phyloP scores from a whole-genome alignment of 2,888 invertebrate species.

The Ichneumoninae sp. region DNA sequence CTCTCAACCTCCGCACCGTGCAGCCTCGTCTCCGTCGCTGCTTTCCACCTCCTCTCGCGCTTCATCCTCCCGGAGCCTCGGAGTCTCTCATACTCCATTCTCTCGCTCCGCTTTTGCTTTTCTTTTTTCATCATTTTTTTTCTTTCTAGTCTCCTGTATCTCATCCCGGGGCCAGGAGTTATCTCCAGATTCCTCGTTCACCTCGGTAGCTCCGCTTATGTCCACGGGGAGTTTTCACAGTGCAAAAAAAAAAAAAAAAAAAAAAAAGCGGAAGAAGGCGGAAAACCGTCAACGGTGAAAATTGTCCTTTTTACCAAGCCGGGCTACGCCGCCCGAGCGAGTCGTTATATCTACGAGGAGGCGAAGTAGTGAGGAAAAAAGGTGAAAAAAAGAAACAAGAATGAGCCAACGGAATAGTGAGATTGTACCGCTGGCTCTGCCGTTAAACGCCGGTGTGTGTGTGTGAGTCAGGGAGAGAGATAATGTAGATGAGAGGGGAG shows the following conservation, averaged over 20 bases:
- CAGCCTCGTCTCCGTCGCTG: neutral
- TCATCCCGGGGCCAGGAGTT: conserved; percentile 46
- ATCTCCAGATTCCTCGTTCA: conserved; percentile 55
- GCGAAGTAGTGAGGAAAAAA: conserved; percentile 45
- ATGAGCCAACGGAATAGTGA: conserved; percentile 52
- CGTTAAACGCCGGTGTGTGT: conserved; percentile 23
- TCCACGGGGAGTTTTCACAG: conserved; percentile 44
- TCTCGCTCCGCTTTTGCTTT: conserved; percentile 13
- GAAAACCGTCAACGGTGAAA: conserved; percentile 57
- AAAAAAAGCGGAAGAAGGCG: neutral
- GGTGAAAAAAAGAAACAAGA: conserved; percentile 36
- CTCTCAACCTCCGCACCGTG: conserved; percentile 1
- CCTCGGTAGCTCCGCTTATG: conserved; percentile 53
- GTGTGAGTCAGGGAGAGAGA: conserved; percentile 14
- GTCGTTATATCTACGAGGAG: conserved; percentile 40
- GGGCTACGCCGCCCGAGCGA: conserved; percentile 47
- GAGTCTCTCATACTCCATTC: conserved; percentile 38
- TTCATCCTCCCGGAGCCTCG: conserved; percentile 24
- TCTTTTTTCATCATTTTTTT: neutral
- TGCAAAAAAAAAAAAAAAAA: conserved; percentile 32
- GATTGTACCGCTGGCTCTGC: conserved; percentile 39
- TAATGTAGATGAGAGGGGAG: conserved; percentile 55
- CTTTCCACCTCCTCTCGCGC: conserved; percentile 32
- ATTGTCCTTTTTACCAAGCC: conserved; percentile 62
- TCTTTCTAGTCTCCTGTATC: conserved; percentile 26